These are phyloP conservation scores for Cacatua alba DNA, from an alignment of 2,113 vertebrate genomes.

Conservation along the genomic window DNA sequence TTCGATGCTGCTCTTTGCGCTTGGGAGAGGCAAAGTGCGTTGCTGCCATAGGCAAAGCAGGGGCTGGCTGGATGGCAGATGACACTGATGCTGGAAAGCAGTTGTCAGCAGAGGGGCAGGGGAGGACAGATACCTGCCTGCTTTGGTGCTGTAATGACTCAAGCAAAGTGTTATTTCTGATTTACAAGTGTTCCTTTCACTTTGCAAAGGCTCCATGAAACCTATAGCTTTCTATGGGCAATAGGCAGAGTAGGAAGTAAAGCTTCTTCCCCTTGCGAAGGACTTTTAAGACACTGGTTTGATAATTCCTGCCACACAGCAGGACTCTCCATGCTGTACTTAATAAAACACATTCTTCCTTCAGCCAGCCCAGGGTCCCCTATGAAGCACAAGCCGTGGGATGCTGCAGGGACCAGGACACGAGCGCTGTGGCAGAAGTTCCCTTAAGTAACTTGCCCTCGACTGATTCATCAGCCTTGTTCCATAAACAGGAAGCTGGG, in stretches of 20 bases:
- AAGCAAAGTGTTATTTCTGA: background rate
- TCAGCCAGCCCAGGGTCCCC: background rate
- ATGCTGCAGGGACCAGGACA: background rate
- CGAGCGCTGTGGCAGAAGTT: background rate
- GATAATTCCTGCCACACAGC: fast-evolving
- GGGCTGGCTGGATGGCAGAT: fast-evolving
- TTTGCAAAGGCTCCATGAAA: background rate
- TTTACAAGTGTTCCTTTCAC: background rate
- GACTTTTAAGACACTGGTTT: fast-evolving
- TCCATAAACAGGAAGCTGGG: constrained; percentile 44
- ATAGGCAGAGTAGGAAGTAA: no score
- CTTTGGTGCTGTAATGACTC: background rate
- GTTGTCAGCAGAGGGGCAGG: background rate
- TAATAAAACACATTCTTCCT: background rate
- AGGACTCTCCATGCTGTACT: fast-evolving
- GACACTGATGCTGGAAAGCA: background rate
- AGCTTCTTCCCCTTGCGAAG: background rate
- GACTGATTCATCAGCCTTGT: background rate
- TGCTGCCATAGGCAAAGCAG: background rate
- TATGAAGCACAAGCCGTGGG: fast-evolving
- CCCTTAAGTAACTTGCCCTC: background rate
- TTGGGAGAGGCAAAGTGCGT: background rate
- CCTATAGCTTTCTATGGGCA: background rate
- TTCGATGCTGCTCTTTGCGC: fast-evolving
- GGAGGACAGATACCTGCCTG: background rate